Conservation (phyloP, 2,113 vertebrate species). For the Sarotherodon lohbergeri region DNA sequence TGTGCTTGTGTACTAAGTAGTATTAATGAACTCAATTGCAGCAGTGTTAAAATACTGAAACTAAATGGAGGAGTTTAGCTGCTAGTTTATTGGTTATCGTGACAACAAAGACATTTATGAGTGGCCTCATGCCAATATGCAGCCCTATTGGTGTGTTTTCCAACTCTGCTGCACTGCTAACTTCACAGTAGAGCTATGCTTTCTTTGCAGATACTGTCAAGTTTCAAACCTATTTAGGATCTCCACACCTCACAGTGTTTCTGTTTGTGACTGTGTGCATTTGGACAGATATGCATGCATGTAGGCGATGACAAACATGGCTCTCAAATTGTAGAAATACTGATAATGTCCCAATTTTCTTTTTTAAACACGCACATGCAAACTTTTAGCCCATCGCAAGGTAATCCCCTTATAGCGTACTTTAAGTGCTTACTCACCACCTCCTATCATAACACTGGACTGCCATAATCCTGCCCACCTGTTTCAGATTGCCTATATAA, state of each 20-base stretch:
- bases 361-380: neutral
- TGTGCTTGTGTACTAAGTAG: neutral
- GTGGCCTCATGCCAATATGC: neutral
- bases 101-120: neutral
- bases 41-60: neutral
- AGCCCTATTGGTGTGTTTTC: neutral
- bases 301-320: neutral
- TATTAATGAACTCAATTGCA: neutral
- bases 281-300: neutral
- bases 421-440: constrained; percentile 45
- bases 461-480: constrained; percentile 31
- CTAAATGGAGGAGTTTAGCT: neutral
- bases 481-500: constrained; percentile 34
- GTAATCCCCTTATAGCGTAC: constrained; percentile 36
- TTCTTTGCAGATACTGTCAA: neutral
- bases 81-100: neutral
- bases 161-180: neutral
- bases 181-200: neutral
- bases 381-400: neutral
- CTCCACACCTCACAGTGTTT: neutral
- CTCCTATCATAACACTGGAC: constrained; percentile 38
- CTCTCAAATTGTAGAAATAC: neutral
- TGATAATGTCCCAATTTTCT: neutral
- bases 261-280: neutral
- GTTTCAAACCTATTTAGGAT: neutral